A percentile compares a stretch with the other conserved stretches of the same genome.
phyloP scores from a whole-genome alignment of 1,140 invertebrate genomes.

The Cotesia chilonis region DNA sequence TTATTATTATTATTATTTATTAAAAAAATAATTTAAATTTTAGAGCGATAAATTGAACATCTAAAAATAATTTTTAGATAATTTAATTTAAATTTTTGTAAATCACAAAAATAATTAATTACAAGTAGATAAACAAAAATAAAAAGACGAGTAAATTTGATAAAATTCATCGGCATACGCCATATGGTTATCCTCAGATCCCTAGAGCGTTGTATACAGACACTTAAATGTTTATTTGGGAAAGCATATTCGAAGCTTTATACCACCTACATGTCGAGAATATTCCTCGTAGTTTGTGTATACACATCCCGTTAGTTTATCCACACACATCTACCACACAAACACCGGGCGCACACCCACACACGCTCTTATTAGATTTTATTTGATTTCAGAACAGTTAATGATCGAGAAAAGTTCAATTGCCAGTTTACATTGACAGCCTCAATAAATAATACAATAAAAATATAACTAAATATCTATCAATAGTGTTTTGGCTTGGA shows the following conservation, averaged over 20 bases:
- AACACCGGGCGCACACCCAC: neutral
- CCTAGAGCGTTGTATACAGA: conserved; percentile 53
- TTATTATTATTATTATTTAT: no score
- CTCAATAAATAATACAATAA: neutral
- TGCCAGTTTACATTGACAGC: neutral
- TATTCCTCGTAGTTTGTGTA: conserved; percentile 50
- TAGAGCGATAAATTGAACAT: no score
- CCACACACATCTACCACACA: conserved; percentile 8
- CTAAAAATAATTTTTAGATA: no score
- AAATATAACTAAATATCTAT: neutral
- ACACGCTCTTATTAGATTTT: conserved; percentile 62
- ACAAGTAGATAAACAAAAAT: no score
- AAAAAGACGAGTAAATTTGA: neutral
- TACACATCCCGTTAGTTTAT: conserved; percentile 43
- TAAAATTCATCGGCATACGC: conserved; percentile 50
- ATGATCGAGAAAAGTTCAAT: conserved; percentile 17
- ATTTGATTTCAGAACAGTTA: conserved; percentile 60
- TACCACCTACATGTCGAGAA: conserved; percentile 56
- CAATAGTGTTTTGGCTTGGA: conserved; percentile 31
- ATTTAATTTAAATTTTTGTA: no score
- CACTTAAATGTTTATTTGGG: conserved; percentile 62
- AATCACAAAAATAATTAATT: no score
- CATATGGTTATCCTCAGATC: conserved; percentile 65
- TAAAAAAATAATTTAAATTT: no score
- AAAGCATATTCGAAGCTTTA: conserved; percentile 55